Conservation (phyloP, 1,140 invertebrate species). For the Acromyrmex echinatior region DNA sequence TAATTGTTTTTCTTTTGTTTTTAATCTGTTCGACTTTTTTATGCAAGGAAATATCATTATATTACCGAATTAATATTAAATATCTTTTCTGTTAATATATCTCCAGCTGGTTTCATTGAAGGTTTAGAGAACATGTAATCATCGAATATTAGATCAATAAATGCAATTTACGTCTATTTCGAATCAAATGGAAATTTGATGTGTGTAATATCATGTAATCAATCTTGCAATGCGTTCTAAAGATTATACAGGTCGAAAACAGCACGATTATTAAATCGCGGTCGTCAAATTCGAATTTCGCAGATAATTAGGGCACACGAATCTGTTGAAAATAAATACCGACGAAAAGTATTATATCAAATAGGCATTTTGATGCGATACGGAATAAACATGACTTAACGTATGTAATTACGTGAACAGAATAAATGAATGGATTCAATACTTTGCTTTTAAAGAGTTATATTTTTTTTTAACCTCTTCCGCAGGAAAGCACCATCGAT, state of each 20-base stretch:
- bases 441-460: neutral
- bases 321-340: neutral
- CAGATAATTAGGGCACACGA: slow-evolving; percentile 6
- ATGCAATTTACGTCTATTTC: slow-evolving; percentile 25
- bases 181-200: slow-evolving; percentile 74
- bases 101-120: neutral
- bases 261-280: neutral
- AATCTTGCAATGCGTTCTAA: slow-evolving; percentile 12
- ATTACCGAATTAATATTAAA: neutral
- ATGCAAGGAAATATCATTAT: neutral
- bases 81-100: neutral
- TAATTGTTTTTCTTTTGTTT: neutral
- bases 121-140: neutral
- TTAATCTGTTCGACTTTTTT: neutral
- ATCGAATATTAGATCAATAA: slow-evolving; percentile 20
- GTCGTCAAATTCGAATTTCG: neutral
- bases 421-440: neutral
- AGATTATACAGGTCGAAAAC: slow-evolving; percentile 11
- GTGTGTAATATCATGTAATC: slow-evolving; percentile 28
- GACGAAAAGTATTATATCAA: neutral
- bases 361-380: neutral
- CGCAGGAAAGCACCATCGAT: neutral
- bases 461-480: neutral
- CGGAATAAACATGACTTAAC: neutral
- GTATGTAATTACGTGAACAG: neutral